Evolutionary conservation across 2,888 invertebrate genomes (phyloP), one percentile per base, ranked within the genome.

Genomic region (Netelia fuscicornis): DNA sequence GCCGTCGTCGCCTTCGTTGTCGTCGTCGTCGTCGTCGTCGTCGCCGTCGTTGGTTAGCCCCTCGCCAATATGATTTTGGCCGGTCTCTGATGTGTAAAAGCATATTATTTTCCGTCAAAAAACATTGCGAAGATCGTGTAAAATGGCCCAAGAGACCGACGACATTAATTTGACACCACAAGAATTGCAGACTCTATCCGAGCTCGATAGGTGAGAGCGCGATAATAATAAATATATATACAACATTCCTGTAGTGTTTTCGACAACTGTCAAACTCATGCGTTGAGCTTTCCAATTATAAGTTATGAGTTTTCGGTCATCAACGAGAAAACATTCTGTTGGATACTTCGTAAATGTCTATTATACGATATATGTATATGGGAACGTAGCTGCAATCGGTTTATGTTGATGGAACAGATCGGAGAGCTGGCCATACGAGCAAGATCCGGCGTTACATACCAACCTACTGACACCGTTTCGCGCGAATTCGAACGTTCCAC

Each of bases 111-210:
- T 74, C 11, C 20, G 30, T 58, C 56, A 54, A 75, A 68, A 67
- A 71, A 81, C 44, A 79, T 76, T 54, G 67, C 23, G 13, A 67
- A 81, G 60, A 70, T 74, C 71, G 25, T 60, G 78, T 89, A 91
- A 86, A 89, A 95, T 95, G 95, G 94, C 94, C 87, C 94, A 94
- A 87, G 96, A 96, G 91, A 95, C 95, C 90, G 96, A 96, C 93
- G 96, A 96, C 91, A 95, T 96, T 90, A 96, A 96, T 94, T 94
- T 97, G 94, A 97, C 97, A 94, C 96, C 97, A 88, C 97, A 97
- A 93, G 98, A 98, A 94, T 94, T 98, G 91, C 97, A 97, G 95
- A 96, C 97, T 93, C 95, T 98, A 91, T 97, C 97, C 81, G 97
- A 98, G 94, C 95, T 98, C 94, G 98, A 98, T 95, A 98, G 98